These are phyloP conservation scores for Serripes groenlandicus DNA, from an alignment of 2,888 invertebrate species.

Conservation along the genomic window DNA sequence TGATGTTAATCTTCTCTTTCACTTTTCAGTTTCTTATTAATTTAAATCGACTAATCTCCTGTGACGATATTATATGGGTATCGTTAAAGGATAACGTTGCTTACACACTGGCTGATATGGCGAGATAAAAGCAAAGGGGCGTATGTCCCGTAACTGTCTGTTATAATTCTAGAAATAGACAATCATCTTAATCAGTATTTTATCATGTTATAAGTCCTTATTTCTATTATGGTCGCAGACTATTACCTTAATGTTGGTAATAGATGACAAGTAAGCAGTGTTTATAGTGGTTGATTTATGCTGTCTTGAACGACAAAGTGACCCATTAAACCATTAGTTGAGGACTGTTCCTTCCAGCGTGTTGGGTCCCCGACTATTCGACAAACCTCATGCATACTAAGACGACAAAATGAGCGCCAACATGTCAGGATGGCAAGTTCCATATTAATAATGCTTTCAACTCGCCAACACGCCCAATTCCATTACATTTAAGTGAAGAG, in stretches of 20 bases:
- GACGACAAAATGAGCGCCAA: too few species aligned
- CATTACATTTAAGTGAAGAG: too few species aligned
- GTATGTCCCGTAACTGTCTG: slow-evolving; percentile 30
- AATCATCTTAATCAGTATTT: not conserved
- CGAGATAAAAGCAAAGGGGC: slow-evolving; percentile 27
- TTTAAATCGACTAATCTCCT: too few species aligned
- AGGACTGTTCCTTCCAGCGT: not conserved
- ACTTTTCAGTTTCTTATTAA: too few species aligned
- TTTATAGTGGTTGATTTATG: not conserved
- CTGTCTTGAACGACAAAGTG: not conserved
- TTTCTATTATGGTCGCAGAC: not conserved
- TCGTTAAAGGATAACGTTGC: too few species aligned
- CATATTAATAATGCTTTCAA: too few species aligned
- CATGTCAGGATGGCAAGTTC: too few species aligned
- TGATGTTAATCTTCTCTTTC: too few species aligned
- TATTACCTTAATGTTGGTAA: not conserved
- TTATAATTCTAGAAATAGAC: slow-evolving; percentile 20
- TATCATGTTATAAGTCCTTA: not conserved
- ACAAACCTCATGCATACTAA: too few species aligned
- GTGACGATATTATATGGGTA: too few species aligned
- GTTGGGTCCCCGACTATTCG: too few species aligned
- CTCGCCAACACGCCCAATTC: too few species aligned
- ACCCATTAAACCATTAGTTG: not conserved
- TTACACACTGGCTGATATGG: slow-evolving; percentile 18
- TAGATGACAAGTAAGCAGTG: not conserved